A percentile compares a stretch with the other conserved stretches of the same genome.
These are phyloP conservation scores for Gambusia yucatana DNA, from an alignment of 2,797 vertebrate genomes.

Conservation along the genomic window DNA sequence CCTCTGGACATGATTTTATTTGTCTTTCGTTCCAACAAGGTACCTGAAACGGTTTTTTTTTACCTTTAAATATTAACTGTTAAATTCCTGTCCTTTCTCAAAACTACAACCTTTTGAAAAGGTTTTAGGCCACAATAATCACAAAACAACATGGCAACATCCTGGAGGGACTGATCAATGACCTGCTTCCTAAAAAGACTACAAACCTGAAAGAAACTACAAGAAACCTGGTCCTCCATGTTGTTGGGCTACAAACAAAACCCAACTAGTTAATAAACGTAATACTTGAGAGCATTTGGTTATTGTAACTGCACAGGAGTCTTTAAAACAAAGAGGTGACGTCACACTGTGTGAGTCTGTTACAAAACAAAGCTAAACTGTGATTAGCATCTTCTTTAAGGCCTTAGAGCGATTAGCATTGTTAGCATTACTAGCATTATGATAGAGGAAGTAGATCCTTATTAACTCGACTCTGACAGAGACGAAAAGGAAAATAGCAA, in stretches of 20 bases:
- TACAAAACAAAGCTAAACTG: background rate
- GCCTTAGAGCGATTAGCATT: background rate
- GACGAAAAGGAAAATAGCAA: too few species aligned
- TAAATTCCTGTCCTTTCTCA: too few species aligned
- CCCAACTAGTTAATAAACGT: background rate
- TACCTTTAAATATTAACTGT: too few species aligned
- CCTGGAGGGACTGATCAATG: too few species aligned
- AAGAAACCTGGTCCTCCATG: background rate
- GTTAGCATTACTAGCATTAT: background rate
- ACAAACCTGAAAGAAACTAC: background rate
- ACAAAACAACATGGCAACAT: background rate
- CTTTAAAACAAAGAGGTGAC: background rate
- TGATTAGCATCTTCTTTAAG: background rate
- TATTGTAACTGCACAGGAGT: background rate
- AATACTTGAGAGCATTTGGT: too few species aligned
- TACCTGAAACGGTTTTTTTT: too few species aligned
- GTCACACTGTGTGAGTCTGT: background rate
- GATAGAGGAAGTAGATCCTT: background rate
- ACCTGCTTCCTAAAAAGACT: too few species aligned
- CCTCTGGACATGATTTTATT: too few species aligned
- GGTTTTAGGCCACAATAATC: too few species aligned
- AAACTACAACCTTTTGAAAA: too few species aligned
- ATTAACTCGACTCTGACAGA: background rate
- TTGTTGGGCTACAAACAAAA: background rate
- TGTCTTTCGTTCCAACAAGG: too few species aligned